These are phyloP conservation scores for Amia ocellicauda DNA, from an alignment of 2,113 vertebrate genomes.

Conservation along the genomic window DNA sequence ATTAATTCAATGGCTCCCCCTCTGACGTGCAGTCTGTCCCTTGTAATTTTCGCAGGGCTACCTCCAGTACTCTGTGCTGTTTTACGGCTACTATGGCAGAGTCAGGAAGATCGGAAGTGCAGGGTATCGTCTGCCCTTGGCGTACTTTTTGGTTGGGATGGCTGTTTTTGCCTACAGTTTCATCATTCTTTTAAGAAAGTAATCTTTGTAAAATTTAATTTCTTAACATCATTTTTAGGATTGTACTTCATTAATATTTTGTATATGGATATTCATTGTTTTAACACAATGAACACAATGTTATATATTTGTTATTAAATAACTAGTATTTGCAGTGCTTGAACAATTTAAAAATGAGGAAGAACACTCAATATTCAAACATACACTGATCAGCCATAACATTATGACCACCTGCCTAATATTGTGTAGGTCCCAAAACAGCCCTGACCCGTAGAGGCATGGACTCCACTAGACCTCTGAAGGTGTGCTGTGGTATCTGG, in stretches of 20 bases:
- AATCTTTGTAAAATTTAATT: conserved; percentile 36
- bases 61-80: conserved; percentile 93
- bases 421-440: no score
- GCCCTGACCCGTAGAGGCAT: no score
- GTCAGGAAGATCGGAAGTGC: conserved; percentile 85
- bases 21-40: conserved; percentile 16
- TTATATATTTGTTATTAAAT: no score
- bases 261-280: no score
- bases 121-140: conserved; percentile 87
- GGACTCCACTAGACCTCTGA: no score
- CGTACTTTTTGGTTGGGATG: conserved; percentile 97
- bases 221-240: conserved; percentile 9
- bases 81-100: conserved; percentile 93
- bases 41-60: conserved; percentile 76
- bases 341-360: no score
- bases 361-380: no score
- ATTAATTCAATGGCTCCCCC: neutral
- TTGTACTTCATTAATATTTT: neutral
- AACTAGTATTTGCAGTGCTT: no score
- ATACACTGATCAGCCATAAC: no score
- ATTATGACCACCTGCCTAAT: no score
- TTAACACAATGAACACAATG: no score
- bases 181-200: conserved; percentile 95
- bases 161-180: conserved; percentile 97
- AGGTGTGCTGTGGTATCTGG: no score